A percentile compares a stretch with the other conserved stretches of the same genome.
Conservation (phyloP, 1,140 invertebrate genomes). For the Pissodes strobi region DNA sequence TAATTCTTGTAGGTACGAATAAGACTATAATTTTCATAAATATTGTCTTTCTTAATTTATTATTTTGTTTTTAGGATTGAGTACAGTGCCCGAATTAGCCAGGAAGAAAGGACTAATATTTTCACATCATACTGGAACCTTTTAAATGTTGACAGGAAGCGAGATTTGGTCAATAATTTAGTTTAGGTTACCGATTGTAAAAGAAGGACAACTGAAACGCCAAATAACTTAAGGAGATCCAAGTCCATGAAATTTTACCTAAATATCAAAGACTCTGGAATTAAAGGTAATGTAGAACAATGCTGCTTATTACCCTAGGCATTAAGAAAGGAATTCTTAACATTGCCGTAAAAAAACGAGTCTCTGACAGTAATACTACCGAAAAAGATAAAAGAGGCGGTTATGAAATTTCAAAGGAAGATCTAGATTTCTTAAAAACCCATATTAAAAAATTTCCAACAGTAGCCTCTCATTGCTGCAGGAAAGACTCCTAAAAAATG, state of each 20-base stretch:
- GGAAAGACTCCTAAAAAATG: no score
- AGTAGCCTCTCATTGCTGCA: background rate
- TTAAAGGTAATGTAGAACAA: no score
- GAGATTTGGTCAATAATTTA: background rate
- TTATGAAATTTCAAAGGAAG: no score
- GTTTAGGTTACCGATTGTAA: background rate
- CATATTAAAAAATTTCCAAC: background rate
- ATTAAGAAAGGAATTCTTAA: no score
- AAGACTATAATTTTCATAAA: background rate
- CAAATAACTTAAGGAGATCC: no score
- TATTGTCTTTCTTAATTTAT: background rate
- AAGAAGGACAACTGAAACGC: background rate
- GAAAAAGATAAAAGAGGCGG: no score
- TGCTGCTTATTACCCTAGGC: no score
- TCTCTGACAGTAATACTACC: no score
- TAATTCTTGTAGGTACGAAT: no score
- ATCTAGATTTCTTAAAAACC: background rate
- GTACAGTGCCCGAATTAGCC: background rate
- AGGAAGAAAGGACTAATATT: background rate
- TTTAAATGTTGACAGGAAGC: background rate
- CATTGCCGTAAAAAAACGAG: no score
- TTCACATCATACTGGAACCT: background rate
- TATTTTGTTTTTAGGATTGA: background rate
- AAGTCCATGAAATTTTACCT: background rate
- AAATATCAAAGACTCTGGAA: background rate